These are phyloP conservation scores for Tichodroma muraria DNA, from an alignment of 2,113 vertebrate species.

Conservation along the genomic window DNA sequence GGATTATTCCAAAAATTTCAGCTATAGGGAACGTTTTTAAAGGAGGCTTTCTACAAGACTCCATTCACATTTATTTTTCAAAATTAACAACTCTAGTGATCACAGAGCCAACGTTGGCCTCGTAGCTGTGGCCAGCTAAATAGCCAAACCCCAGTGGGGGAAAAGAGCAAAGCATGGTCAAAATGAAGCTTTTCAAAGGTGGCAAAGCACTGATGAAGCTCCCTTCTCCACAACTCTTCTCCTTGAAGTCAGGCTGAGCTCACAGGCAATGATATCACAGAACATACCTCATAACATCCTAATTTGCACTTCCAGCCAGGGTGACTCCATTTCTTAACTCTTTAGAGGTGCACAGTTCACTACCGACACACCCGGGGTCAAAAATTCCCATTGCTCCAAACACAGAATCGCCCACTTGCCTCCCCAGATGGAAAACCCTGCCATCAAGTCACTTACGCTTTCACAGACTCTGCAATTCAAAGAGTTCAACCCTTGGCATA, in stretches of 20 bases:
- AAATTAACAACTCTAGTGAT: slow-evolving; percentile 1
- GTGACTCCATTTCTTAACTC: neutral
- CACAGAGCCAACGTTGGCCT: neutral
- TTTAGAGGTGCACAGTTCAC: neutral
- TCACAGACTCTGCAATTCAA: neutral
- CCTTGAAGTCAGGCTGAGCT: neutral
- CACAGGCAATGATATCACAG: neutral
- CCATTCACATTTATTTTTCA: slow-evolving; percentile 9
- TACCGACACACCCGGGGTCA: neutral
- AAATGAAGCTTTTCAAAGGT: neutral
- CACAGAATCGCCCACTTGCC: neutral
- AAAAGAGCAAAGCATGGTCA: neutral
- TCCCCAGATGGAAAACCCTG: neutral
- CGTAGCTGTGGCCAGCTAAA: neutral
- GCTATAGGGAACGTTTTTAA: neutral
- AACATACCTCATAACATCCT: neutral
- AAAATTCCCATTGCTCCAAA: neutral
- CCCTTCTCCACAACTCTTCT: neutral
- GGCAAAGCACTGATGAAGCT: neutral
- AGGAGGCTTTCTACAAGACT: neutral
- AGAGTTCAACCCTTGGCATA: neutral
- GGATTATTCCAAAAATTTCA: neutral
- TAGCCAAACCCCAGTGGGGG: neutral
- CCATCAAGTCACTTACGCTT: neutral
- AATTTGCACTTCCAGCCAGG: neutral